These are phyloP conservation scores for Conomelus anceps DNA, from an alignment of 2,888 invertebrate species.

Conservation along the genomic window DNA sequence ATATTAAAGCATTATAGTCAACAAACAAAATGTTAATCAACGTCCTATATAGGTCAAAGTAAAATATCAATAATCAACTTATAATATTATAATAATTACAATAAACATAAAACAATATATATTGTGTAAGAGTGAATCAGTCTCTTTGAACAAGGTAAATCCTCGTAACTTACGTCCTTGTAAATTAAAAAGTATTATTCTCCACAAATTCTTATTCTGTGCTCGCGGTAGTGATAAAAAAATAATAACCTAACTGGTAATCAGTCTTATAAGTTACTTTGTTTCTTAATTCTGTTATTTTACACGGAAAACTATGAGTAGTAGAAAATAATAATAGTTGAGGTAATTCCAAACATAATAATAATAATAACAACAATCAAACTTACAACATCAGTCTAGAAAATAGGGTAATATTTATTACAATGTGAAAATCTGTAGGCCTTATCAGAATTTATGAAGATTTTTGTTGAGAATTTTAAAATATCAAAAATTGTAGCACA, in stretches of 20 bases:
- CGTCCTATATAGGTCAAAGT: background rate
- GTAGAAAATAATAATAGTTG: too few species aligned
- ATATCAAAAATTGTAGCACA: too few species aligned
- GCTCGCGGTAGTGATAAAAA: background rate
- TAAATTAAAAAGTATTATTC: too few species aligned
- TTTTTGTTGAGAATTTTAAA: too few species aligned
- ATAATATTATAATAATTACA: background rate
- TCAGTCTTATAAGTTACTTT: background rate
- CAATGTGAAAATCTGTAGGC: too few species aligned
- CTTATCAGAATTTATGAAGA: too few species aligned
- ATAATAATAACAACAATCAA: background rate
- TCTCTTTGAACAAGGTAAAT: background rate
- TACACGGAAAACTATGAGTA: too few species aligned
- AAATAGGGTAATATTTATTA: background rate
- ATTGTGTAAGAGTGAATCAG: background rate
- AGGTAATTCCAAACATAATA: too few species aligned
- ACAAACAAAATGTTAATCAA: background rate
- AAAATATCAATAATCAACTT: background rate
- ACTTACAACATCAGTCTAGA: background rate
- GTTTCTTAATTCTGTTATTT: background rate
- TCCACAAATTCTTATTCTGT: background rate
- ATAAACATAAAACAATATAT: background rate
- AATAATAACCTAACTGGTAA: background rate
- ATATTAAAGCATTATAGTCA: background rate
- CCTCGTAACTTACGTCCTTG: background rate